Base-by-base conservation (phyloP, 2,888 invertebrate genomes). In the Oeneis ivallda region DNA sequence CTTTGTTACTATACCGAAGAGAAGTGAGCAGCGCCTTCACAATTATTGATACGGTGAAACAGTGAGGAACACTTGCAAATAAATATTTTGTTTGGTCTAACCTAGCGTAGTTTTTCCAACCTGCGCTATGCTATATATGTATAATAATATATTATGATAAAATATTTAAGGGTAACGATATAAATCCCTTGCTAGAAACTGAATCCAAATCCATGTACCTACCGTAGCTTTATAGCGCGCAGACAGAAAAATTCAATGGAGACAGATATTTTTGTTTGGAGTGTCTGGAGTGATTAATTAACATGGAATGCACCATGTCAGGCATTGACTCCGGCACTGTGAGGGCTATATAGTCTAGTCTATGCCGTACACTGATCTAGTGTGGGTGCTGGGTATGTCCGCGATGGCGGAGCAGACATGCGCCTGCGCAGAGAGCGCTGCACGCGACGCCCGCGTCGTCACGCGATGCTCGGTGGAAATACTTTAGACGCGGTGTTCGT, bases 361-460 rank as follows among this genome's bases (percentile, higher is more conserved):
- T 2, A 26, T 26, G 26, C 26, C 2, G 26, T 26, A 5, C 26
- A 5, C n/a, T n/a, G 26, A 5, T 26, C 26, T 2, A 26, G 26
- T 26, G 26, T 26, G 26, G n/a, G 43, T n/a, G n/a, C 2, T 43
- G 39, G 1, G 43, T 6, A 7, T 15, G 43, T 43, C n/a, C 15
- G n/a, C n/a, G 15, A 45, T 58, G 45, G 47, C n/a, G 26, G 13
- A 15, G 32, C 26, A 15, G 32, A 34, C 7, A 59, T 59, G 59
- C 59, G 59, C 59, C 59, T 59, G 59, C 59, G 59, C 59, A 15
- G 13, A 32, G 13, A 43, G 8, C 34, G 47, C 47, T 32, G 47
- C 59, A 59, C 58, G 47, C 59, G 13, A 57, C 49, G 17, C 19
- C 19, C 26, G 26, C 26, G 26, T 5, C 1, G 11, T 26, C 49